Evolutionary conservation across 2,797 vertebrate species (phyloP).

Genomic region (Cynodonichthys magdalenae): DNA sequence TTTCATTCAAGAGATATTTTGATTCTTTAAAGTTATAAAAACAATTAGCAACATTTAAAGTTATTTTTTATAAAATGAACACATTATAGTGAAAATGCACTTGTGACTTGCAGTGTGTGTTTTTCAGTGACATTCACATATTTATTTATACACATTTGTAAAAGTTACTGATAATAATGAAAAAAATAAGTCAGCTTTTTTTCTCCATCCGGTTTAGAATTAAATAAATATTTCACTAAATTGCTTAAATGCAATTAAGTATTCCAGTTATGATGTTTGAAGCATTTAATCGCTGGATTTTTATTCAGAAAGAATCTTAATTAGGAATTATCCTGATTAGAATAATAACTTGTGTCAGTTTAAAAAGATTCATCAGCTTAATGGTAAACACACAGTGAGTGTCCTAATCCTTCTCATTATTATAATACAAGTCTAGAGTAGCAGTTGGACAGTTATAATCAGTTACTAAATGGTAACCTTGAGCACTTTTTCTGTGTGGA

Average conservation of each 20-base stretch:
- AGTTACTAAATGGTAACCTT: constrained; percentile 60
- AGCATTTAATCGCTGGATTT: constrained; percentile 54
- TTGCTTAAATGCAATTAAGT: constrained; percentile 17
- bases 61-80: too few relatives aligned
- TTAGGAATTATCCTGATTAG: constrained; percentile 41
- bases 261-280: constrained; percentile 47
- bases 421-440: constrained; percentile 15
- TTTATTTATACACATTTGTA: neutral
- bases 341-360: constrained; percentile 38
- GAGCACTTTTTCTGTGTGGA: constrained; percentile 54
- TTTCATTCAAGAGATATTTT: neutral
- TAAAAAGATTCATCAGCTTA: constrained; percentile 38
- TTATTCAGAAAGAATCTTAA: constrained; percentile 52
- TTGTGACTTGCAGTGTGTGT: too few relatives aligned
- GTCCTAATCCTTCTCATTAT: constrained; percentile 23
- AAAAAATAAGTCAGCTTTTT: neutral
- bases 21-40: neutral
- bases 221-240: constrained; percentile 40
- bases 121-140: neutral
- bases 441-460: constrained; percentile 44
- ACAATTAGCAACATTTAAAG: neutral
- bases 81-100: too few relatives aligned
- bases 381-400: constrained; percentile 9
- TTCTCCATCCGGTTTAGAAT: constrained; percentile 28
- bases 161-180: too few relatives aligned